Base-by-base conservation (phyloP, 2,113 vertebrate species). In the Hucho hucho region DNA sequence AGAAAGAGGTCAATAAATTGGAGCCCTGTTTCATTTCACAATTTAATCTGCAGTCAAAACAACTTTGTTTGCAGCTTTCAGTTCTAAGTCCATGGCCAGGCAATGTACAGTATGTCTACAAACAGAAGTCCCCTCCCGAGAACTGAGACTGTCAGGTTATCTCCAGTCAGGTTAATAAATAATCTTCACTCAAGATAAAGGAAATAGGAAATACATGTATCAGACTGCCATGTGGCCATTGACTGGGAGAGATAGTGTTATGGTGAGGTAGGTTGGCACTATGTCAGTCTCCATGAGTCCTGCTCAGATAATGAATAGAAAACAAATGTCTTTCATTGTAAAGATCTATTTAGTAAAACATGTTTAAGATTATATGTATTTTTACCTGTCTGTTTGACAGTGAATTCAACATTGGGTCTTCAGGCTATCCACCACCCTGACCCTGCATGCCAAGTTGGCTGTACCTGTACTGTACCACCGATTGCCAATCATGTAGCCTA, bases 111-210 rank as follows among this genome's bases (percentile, higher is more conserved):
- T 43, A 67, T 3, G 61, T 25, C 13, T 72, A 67, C 72, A 86
- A 83, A 82, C 49, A 79, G 64, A 16, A 43, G 14, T 59, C 56
- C 66, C 16, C 0, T 24, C 59, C 11, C 29, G 32, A 63, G 32
- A 68, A 66, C 73, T 25, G 76, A 73, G 58, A 43, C 58, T 65
- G 22, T 64, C 58, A 4, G 46, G 79, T 79, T 83, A 87, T 87
- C 81, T 82, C 68, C 43, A 14, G 14, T 63, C 73, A 65, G 69
- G 86, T 90, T 87, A 88, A 89, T 89, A 69, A 87, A 53, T 75
- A 88, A 78, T 77, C 78, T 61, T 58, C 67, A 37, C 53, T 66
- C 70, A 26, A 70, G 16, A 53, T 43, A 61, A 69, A 69, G 25
- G n/a, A 18, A 69, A 18, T 73, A 5, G 2, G 6, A 20, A 47